A percentile compares a stretch with the other conserved stretches of the same genome.
Evolutionary conservation across 1,140 invertebrate genomes (phyloP).

Genomic region (Drosophila fuyamai): DNA sequence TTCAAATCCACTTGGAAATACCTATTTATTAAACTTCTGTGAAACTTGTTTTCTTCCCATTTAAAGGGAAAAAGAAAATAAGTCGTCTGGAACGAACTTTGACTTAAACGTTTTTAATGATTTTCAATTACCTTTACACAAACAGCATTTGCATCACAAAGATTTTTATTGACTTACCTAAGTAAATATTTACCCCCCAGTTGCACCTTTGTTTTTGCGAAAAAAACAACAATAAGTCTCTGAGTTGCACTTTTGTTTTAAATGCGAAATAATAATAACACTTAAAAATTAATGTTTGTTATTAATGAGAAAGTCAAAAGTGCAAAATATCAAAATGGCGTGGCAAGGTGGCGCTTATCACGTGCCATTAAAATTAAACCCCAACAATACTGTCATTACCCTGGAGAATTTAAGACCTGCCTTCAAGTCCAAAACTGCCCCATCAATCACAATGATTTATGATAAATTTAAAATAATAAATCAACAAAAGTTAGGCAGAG

Average conservation of each 20-base stretch:
- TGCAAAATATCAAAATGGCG: conserved; percentile 10
- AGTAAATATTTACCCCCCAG: conserved; percentile 6
- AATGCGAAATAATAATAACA: conserved; percentile 11
- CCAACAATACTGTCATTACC: conserved; percentile 10
- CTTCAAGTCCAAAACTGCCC: conserved; percentile 5
- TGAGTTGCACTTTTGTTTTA: conserved; percentile 19
- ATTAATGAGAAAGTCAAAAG: conserved; percentile 23
- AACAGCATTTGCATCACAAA: conserved; percentile 19
- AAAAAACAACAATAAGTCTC: neutral
- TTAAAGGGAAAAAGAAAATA: conserved; percentile 9
- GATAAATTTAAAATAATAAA: conserved; percentile 55
- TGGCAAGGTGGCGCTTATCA: conserved; percentile 44
- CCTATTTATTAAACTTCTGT: conserved; percentile 2
- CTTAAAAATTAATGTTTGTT: conserved; percentile 18
- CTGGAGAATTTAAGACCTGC: conserved; percentile 6
- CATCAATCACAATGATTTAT: conserved; percentile 78
- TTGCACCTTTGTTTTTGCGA: conserved; percentile 13
- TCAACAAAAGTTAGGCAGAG: conserved; percentile 21
- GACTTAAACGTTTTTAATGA: conserved; percentile 12
- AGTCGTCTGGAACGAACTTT: conserved; percentile 25
- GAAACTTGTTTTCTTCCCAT: conserved; percentile 7
- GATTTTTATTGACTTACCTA: conserved; percentile 35
- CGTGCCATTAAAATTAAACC: conserved; percentile 48
- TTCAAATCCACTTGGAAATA: neutral
- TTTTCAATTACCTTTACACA: conserved; percentile 8